Evolutionary conservation across 1,140 invertebrate genomes (phyloP), one percentile per base, ranked within the genome.

Genomic region (Aphidius gifuensis): DNA sequence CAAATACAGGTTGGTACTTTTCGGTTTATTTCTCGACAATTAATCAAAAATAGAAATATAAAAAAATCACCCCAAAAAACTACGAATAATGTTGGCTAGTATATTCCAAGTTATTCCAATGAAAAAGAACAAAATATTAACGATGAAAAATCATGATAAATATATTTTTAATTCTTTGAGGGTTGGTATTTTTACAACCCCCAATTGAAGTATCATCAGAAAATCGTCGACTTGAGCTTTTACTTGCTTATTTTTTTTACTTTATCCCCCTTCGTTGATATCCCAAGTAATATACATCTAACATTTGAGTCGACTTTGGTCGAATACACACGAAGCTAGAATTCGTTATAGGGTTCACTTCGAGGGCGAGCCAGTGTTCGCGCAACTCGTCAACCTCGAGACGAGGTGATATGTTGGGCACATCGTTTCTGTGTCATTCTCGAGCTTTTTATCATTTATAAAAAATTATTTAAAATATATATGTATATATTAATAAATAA

Each of bases 11-110:
- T 63, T 65, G 64, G 66, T 64, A 57, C 68, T 65, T 64, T 62
- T 72, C 67, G 57, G 80, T 81, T 81, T 78, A 68, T 67, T 67
- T 58, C 74, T 72, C 67, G 73, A 71, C 76, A 59, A 80, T 74
- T 79, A 76, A 80, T 80, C 79, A 76, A 32, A 32, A 32, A 32
- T 32, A 32, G 2, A 32, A 32, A 32, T 32, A 32, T 32, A 32
- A 32, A 32, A 32, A 32, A 32, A 32, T 32, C 23, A 32, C 4
- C 23, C 23, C 23, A 32, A 32, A 32, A 32, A 32, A 32, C 1
- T 32, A 32, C 23, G 2, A 3, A 32, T 32, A 32, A 32, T 32
- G 1, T 32, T 32, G 23, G 4, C 2, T 32, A 32, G 4, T 32
- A 32, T 32, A 16, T 32, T 3, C 4, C 23, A 32, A 32, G 4